Conservation (phyloP, 1,140 invertebrate species). For the Drosophila persimilis region DNA sequence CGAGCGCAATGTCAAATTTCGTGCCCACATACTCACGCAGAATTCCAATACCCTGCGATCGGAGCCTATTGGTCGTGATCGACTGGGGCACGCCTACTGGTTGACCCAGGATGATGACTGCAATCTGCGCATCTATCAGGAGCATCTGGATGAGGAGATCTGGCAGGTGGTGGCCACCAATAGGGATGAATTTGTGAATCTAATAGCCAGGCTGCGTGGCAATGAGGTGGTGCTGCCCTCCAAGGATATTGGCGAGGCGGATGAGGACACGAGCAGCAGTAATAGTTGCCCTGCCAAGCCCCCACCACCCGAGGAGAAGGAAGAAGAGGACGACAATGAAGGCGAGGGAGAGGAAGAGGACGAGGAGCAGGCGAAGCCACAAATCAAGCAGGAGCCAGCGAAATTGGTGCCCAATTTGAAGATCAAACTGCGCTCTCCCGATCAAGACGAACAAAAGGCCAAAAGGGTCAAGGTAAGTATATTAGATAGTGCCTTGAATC, state of each 20-base stretch:
- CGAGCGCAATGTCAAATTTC: conserved; percentile 96
- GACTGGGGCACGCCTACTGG: conserved; percentile 95
- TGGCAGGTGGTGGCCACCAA: conserved; percentile 96
- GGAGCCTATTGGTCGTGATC: conserved; percentile 94
- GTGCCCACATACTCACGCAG: conserved; percentile 93
- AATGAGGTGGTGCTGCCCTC: conserved; percentile 86
- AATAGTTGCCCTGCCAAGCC: conserved; percentile 76
- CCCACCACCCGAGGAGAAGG: conserved; percentile 76
- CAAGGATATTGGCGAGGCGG: conserved; percentile 84
- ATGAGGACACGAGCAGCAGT: conserved; percentile 86
- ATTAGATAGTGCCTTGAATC: not conserved
- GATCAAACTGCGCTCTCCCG: conserved; percentile 68
- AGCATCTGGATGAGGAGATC: conserved; percentile 97
- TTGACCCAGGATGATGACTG: conserved; percentile 94
- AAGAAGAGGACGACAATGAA: conserved; percentile 69
- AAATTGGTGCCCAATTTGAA: conserved; percentile 72
- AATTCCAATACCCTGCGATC: conserved; percentile 91
- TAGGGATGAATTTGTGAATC: conserved; percentile 88
- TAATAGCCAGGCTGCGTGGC: conserved; percentile 89
- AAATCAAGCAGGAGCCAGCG: conserved; percentile 51
- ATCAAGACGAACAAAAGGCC: conserved; percentile 45
- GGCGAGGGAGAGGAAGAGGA: conserved; percentile 57
- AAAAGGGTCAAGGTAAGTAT: conserved; percentile 67
- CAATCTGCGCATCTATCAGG: conserved; percentile 95
- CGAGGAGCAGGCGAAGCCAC: conserved; percentile 70